Conservation (phyloP, 1,140 invertebrate species). For the Ruditapes philippinarum region DNA sequence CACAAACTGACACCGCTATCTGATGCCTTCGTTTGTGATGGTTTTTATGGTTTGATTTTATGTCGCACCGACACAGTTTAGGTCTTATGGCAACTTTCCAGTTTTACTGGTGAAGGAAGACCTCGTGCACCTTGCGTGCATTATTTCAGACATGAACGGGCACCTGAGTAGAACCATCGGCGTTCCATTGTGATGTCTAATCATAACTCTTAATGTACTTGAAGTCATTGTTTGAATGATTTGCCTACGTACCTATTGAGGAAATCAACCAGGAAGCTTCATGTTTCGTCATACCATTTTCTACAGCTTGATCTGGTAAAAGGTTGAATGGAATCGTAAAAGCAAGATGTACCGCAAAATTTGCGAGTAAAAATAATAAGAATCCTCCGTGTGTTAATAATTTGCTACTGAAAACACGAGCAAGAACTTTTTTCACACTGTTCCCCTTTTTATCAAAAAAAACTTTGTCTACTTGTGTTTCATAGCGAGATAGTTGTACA, state of each 20-base stretch:
- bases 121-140: too few species aligned
- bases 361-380: slow-evolving; percentile 3
- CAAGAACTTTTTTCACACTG: neutral
- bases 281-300: slow-evolving; percentile 37
- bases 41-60: too few species aligned
- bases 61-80: too few species aligned
- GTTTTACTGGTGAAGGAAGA: too few species aligned
- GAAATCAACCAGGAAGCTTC: slow-evolving; percentile 28
- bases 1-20: too few species aligned
- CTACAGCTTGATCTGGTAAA: slow-evolving; percentile 25
- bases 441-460: neutral
- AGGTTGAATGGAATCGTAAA: slow-evolving; percentile 42
- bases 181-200: too few species aligned
- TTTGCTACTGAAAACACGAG: neutral
- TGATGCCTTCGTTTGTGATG: too few species aligned
- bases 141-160: too few species aligned
- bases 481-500: neutral
- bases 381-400: slow-evolving; percentile 6
- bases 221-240: too few species aligned
- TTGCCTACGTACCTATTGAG: slow-evolving; percentile 39
- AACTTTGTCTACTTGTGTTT: neutral
- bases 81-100: too few species aligned
- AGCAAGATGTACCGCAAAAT: neutral
- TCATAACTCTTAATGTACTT: too few species aligned
- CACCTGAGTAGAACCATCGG: too few species aligned